phyloP scores from a whole-genome alignment of 2,113 vertebrate genomes.

The Antechinus stuartii region DNA sequence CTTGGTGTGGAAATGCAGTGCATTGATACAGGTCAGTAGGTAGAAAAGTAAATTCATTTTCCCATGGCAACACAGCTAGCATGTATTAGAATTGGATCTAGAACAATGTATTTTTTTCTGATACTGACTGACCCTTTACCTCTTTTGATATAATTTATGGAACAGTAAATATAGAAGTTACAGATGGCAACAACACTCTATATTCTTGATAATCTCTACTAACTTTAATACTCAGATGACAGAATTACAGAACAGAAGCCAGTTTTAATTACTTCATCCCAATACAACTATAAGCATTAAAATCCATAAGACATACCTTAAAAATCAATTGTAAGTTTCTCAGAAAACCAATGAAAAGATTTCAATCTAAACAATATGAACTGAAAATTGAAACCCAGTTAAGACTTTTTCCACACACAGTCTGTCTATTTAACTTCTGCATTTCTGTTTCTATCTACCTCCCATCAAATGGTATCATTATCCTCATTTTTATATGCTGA shows the following conservation, averaged over 20 bases:
- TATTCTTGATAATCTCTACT: background rate
- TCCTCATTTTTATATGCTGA: background rate
- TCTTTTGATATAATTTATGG: background rate
- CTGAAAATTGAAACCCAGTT: conserved; percentile 30
- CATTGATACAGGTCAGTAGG: background rate
- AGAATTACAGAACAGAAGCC: background rate
- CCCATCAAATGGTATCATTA: background rate
- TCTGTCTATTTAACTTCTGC: too few relatives aligned
- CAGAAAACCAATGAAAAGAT: conserved; percentile 39
- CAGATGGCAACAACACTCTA: background rate
- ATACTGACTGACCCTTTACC: background rate
- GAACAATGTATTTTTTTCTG: background rate
- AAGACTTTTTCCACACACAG: too few relatives aligned
- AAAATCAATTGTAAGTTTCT: conserved; percentile 39
- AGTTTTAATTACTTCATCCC: background rate
- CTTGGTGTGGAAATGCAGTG: background rate
- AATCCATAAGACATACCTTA: conserved; percentile 16
- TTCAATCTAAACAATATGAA: conserved; percentile 34
- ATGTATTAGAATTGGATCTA: background rate
- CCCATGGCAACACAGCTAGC: background rate
- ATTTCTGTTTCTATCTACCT: background rate
- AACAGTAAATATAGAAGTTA: background rate
- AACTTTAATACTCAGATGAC: background rate
- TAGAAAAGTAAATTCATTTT: background rate
- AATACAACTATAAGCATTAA: conserved; percentile 1